Evolutionary conservation across 2,113 vertebrate genomes (phyloP).

Genomic region (Archocentrus centrarchus): DNA sequence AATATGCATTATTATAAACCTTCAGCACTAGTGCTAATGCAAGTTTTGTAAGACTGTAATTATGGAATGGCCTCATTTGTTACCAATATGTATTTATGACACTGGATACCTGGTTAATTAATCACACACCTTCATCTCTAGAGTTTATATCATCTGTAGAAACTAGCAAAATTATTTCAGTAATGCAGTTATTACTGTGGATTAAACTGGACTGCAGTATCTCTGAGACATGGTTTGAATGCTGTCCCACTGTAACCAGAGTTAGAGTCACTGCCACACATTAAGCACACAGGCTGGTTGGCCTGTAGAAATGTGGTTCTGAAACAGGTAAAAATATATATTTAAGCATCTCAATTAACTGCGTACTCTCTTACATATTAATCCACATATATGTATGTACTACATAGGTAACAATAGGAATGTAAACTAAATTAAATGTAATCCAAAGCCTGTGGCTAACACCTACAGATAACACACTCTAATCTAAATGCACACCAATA

Average conservation of each 20-base stretch:
- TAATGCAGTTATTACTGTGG: slow-evolving; percentile 19
- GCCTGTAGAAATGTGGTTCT: no score
- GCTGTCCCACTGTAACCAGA: no score
- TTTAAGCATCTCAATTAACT: neutral
- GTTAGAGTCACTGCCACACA: no score
- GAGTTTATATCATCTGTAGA: neutral
- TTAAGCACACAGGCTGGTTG: no score
- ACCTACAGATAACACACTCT: rapidly evolving
- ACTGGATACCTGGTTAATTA: no score
- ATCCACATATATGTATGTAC: no score
- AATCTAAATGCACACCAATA: neutral
- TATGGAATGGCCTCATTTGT: rapidly evolving
- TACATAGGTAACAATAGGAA: neutral
- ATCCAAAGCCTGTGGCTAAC: neutral
- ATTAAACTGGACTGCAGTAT: neutral
- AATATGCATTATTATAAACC: neutral
- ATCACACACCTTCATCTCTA: neutral
- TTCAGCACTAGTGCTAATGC: neutral
- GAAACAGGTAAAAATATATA: no score
- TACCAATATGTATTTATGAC: neutral
- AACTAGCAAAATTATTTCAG: neutral
- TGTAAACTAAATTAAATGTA: neutral
- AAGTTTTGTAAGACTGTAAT: rapidly evolving
- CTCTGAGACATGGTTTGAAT: no score
- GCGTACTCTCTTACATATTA: neutral